These are phyloP conservation scores for Cirrhinus molitorella DNA, from an alignment of 2,797 vertebrate species.

Conservation along the genomic window DNA sequence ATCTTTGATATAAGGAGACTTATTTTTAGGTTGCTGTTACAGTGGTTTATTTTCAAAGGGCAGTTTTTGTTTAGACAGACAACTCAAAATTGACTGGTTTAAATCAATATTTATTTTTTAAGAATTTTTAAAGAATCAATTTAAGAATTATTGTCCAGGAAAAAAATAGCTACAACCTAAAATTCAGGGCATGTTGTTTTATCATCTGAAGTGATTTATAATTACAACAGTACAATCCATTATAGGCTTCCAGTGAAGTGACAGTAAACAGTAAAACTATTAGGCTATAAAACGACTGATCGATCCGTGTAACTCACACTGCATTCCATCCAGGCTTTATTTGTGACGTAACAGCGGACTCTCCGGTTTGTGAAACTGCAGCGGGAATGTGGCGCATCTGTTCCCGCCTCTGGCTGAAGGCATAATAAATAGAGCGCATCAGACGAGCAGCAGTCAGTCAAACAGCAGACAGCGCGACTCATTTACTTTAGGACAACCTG, in stretches of 20 bases:
- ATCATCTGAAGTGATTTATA: not conserved
- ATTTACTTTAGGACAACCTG: not conserved
- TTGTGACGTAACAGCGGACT: not conserved
- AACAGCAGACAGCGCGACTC: not conserved
- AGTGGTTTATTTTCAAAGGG: no score
- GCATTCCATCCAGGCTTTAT: not conserved
- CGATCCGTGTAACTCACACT: no score
- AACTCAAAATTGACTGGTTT: no score
- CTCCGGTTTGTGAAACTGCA: not conserved
- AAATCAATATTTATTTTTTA: no score
- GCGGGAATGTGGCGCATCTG: not conserved
- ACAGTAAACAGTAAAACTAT: not conserved
- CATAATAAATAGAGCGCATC: not conserved
- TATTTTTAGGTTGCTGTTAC: no score
- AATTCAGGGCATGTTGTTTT: not conserved
- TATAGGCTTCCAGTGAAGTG: not conserved
- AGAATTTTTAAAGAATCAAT: no score
- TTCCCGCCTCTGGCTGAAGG: not conserved
- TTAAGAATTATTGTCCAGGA: not conserved
- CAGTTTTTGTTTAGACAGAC: no score
- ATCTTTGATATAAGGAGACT: no score
- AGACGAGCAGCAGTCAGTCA: not conserved
- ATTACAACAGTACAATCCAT: not conserved
- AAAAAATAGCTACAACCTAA: no score
- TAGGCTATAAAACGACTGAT: not conserved